Percentiles rank a stretch among this genome's conserved stretches.
phyloP scores from a whole-genome alignment of 1,140 invertebrate genomes.

The Neuroterus valhalla region DNA sequence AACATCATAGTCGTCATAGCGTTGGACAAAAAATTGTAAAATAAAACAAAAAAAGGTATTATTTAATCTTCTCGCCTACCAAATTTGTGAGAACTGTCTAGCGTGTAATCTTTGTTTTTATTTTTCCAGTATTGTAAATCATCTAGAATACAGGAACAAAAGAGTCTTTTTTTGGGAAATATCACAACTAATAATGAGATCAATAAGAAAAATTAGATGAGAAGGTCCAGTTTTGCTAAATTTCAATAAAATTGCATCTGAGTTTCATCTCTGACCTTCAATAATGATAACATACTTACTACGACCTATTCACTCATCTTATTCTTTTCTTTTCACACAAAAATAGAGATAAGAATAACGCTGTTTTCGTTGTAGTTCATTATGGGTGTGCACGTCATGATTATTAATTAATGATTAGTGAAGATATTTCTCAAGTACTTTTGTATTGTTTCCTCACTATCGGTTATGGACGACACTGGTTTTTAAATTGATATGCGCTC shows the following conservation, averaged over 20 bases:
- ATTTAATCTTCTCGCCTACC: too few species aligned
- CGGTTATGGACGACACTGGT: background rate
- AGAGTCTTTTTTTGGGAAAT: too few species aligned
- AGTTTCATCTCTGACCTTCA: background rate
- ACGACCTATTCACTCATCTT: background rate
- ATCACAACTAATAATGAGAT: too few species aligned
- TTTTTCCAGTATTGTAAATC: background rate
- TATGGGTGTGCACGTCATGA: background rate
- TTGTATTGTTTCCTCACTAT: slow-evolving; percentile 13
- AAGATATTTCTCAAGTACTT: slow-evolving; percentile 1
- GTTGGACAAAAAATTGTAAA: too few species aligned
- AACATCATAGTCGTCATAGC: too few species aligned
- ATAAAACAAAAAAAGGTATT: too few species aligned
- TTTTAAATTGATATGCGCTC: background rate
- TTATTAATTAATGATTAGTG: background rate
- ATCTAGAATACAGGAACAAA: too few species aligned
- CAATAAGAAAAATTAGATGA: too few species aligned
- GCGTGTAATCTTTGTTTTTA: too few species aligned
- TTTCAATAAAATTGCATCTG: background rate
- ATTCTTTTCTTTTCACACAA: background rate
- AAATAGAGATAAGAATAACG: slow-evolving; percentile 18
- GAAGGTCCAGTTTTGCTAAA: too few species aligned
- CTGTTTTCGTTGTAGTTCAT: background rate
- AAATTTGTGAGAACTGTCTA: too few species aligned
- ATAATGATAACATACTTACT: background rate